Base-by-base conservation (phyloP, 2,797 vertebrate genomes). In the Tenualosa ilisha region DNA sequence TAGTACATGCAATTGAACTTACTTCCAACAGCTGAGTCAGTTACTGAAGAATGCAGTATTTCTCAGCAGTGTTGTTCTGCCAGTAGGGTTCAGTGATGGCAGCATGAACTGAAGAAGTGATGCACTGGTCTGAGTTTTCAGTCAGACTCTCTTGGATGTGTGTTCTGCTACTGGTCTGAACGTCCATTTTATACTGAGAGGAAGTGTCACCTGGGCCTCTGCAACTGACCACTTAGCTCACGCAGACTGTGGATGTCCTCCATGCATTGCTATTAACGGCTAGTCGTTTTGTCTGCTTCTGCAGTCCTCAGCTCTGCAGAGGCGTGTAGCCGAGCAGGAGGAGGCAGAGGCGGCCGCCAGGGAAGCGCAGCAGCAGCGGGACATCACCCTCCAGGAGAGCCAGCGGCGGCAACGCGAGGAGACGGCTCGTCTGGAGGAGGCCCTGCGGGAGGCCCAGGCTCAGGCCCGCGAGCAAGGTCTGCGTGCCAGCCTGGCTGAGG, bases 271-370 rank as follows among this genome's bases (percentile, higher is more conserved):
- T 63, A 20, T 83, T 51, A 43, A 40, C 54, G 3, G 0, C 3
- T 5, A 56, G 17, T 15, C 51, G 22, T 2, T 61, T 63, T 24
- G 15, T 51, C 53, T 81, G 79, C 12, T 54, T 84, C 81, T 12
- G 0, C 87, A 98, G 97, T 92, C 94, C 37, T 87, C 93, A 85
- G 89, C 89, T 84, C 91, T 97, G 72, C 95, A 94, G 93, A 87
- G 88, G 9, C 92, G 83, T 82, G 84, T 96, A 86, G 88, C 86
- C 0, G 93, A 96, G 83, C 89, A 93, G 84, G 95, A 96, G 88
- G 89, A 90, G 0, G 63, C 51, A 0, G 90, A 92, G 0, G 85
- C 86, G 56, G 91, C 93, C 61, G 92, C 20, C 17, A 91, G 31
- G 83, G 92, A 92, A 87, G 89, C 92, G 54, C 93, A 96, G 31